Percentiles rank a stretch among this genome's conserved stretches.
Evolutionary conservation across 2,797 vertebrate genomes (phyloP).

Genomic region (Leucoraja ocellata): DNA sequence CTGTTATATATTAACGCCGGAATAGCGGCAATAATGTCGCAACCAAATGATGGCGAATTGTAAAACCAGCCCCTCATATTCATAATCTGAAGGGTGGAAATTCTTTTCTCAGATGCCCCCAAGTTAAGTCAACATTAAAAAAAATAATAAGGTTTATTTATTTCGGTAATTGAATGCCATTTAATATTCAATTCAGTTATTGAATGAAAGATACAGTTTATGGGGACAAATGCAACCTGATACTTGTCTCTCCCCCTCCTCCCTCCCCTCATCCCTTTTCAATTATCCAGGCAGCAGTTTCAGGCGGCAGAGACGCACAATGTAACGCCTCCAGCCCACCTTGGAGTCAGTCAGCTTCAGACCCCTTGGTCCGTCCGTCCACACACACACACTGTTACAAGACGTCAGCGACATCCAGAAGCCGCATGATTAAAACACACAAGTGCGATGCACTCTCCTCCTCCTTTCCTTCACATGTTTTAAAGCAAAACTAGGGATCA

Average conservation of each 20-base stretch:
- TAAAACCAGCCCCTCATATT: not conserved
- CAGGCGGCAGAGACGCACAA: not conserved
- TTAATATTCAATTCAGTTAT: too few species aligned
- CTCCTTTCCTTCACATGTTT: not conserved
- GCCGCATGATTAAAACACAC: not conserved
- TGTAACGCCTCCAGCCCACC: constrained; percentile 10
- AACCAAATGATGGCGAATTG: constrained; percentile 15
- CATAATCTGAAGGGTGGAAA: not conserved
- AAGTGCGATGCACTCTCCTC: not conserved
- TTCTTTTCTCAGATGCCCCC: not conserved
- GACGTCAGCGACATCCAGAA: constrained; percentile 14
- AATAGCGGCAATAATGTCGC: not conserved
- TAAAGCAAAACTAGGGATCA: not conserved
- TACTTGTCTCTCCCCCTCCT: not conserved
- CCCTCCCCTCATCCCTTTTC: not conserved
- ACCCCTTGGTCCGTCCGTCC: not conserved
- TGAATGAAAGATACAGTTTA: too few species aligned
- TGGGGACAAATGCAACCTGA: not conserved
- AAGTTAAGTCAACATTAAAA: not conserved
- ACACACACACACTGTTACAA: not conserved
- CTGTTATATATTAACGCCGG: not conserved
- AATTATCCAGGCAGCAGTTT: not conserved
- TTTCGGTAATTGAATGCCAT: not conserved
- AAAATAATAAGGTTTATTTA: not conserved
- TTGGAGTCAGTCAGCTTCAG: not conserved